A percentile compares a stretch with the other conserved stretches of the same genome.
phyloP scores from a whole-genome alignment of 2,113 vertebrate species.

The Raja brachyura region DNA sequence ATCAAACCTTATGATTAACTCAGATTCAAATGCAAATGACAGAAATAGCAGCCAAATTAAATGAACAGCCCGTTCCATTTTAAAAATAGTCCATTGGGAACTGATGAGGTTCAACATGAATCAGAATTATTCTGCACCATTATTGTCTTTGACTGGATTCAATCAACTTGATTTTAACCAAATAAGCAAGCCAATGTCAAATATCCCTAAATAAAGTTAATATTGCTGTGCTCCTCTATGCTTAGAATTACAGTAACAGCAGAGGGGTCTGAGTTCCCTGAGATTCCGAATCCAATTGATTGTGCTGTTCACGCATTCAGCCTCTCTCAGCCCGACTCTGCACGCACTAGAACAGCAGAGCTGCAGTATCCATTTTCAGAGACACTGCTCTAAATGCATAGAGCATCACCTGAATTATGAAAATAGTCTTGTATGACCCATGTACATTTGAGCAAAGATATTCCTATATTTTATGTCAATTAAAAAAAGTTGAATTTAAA shows the following conservation, averaged over 20 bases:
- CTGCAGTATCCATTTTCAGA: background rate
- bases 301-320: background rate
- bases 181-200: background rate
- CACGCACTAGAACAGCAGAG: background rate
- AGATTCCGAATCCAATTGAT: constrained; percentile 18
- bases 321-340: background rate
- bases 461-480: constrained; percentile 11
- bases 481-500: background rate
- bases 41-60: background rate
- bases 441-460: background rate
- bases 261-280: background rate
- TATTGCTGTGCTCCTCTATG: constrained; percentile 7
- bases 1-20: constrained; percentile 12
- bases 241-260: constrained; percentile 28
- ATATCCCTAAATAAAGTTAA: background rate
- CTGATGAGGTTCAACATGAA: background rate
- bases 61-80: background rate
- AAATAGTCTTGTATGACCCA: background rate
- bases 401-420: background rate
- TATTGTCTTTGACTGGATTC: background rate
- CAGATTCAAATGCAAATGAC: background rate
- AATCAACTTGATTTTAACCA: background rate
- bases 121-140: background rate
- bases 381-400: background rate
- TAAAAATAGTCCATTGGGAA: background rate